A percentile compares a stretch with the other conserved stretches of the same genome.
phyloP scores from a whole-genome alignment of 2,797 vertebrate species.

The Hipposideros larvatus region DNA sequence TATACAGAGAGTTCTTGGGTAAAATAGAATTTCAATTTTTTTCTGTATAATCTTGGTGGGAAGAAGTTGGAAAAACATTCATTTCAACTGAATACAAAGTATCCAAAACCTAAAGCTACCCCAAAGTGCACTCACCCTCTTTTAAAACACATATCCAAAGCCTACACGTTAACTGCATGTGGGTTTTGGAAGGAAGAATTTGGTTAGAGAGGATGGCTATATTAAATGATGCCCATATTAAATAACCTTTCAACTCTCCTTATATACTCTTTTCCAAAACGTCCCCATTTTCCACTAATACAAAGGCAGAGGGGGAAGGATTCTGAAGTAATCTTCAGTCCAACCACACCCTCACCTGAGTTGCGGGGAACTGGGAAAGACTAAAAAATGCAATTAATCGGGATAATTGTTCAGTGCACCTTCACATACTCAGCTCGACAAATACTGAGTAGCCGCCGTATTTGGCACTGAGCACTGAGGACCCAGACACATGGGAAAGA shows the following conservation, averaged over 20 bases:
- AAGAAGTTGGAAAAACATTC: slow-evolving; percentile 8
- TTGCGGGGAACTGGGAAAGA: background rate
- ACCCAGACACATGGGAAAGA: background rate
- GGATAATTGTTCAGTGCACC: background rate
- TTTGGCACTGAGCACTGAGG: background rate
- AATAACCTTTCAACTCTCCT: slow-evolving; percentile 28
- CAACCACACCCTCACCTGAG: background rate
- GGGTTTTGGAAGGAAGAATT: background rate
- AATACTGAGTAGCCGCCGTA: background rate
- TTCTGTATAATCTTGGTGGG: background rate
- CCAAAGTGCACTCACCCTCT: background rate
- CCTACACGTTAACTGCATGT: background rate
- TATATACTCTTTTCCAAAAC: slow-evolving; percentile 10
- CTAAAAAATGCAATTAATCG: background rate
- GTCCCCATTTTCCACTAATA: background rate
- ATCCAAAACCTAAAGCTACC: slow-evolving; percentile 16
- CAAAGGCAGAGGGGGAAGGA: background rate
- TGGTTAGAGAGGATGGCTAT: slow-evolving; percentile 11
- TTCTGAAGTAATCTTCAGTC: background rate
- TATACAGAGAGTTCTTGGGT: background rate
- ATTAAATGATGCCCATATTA: slow-evolving; percentile 2
- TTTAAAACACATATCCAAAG: slow-evolving; percentile 25
- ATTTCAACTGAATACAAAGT: slow-evolving; percentile 31
- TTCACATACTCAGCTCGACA: background rate
- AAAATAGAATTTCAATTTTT: slow-evolving; percentile 5